Evolutionary conservation across 1,140 invertebrate species (phyloP), one percentile per base, ranked within the genome.

Genomic region (Trachymyrmex cornetzi): DNA sequence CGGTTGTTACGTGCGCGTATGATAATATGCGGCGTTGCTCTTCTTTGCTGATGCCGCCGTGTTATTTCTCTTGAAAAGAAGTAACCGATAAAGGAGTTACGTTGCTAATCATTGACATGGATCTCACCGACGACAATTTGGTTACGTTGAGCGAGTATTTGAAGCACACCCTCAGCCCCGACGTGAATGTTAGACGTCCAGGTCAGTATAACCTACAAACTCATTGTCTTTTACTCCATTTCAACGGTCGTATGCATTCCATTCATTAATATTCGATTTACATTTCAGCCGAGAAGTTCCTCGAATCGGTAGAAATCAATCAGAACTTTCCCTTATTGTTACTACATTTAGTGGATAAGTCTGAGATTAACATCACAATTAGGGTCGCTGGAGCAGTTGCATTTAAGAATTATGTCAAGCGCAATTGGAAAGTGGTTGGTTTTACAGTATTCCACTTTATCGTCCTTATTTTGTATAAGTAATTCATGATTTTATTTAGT

Each of bases 351-450:
- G 97, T 99, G 77, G 97, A 98, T 87, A 98, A 98, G 91, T 93
- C 96, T 38, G 97, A 97, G 88, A 95, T 97, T 34, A 97, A 98
- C 88, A 95, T 97, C 86, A 98, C 97, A 7, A 98, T 99, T 67
- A 96, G 98, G 91, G 96, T 99, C 61, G 97, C 98, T 55, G 98
- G 98, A 66, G 97, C 99, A 63, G 97, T 99, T 90, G 97, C 98
- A 19, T 99, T 99, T 92, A 99, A 99, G 95, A 99, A 99, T 95
- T 99, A 97, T 94, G 97, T 99, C 7, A 99, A 99, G 95, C 96
- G 98, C 77, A 99, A 99, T 95, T 99, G 99, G 99, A 96, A 97
- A 95, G 96, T 98, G 91, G 98, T 98, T 96, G 96, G 97, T 96
- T 90, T 87, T 92, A 66, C 22, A 14, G n/a, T 0, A 12, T 19